Conservation (phyloP, 2,113 vertebrate genomes). For the Crotalus tigris region DNA sequence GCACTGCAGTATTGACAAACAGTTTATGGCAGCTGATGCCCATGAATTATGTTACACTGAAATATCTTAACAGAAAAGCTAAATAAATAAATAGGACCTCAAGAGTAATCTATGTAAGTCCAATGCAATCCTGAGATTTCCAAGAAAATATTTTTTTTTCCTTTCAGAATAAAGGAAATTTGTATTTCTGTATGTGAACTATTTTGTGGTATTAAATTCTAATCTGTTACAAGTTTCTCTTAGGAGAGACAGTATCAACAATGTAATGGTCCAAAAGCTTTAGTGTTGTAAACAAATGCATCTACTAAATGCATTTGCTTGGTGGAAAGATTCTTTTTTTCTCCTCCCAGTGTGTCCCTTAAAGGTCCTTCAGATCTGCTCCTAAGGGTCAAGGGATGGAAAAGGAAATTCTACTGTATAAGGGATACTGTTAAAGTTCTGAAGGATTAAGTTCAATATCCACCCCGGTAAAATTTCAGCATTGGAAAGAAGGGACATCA, state of each 20-base stretch:
- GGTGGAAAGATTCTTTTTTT: background rate
- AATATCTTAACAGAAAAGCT: background rate
- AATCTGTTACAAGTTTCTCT: background rate
- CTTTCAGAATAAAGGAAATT: background rate
- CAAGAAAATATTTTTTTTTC: background rate
- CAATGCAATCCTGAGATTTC: background rate
- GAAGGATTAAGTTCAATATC: background rate
- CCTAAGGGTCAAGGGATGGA: too few relatives aligned
- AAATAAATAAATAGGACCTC: background rate
- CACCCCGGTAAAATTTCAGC: background rate
- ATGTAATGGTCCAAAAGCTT: background rate
- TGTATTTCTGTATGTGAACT: background rate
- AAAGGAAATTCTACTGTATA: too few relatives aligned
- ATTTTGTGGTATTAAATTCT: background rate
- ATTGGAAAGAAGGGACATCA: background rate
- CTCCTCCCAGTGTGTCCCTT: background rate
- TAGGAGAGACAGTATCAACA: background rate
- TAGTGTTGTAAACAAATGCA: background rate
- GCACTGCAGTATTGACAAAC: background rate
- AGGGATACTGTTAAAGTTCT: background rate
- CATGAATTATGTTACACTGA: background rate
- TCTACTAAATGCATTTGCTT: background rate
- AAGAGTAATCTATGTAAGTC: background rate
- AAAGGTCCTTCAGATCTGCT: background rate
- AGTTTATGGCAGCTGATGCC: background rate